Evolutionary conservation across 2,888 invertebrate species (phyloP), one percentile per base, ranked within the genome.

Genomic region (Lasioglossum marginatum): DNA sequence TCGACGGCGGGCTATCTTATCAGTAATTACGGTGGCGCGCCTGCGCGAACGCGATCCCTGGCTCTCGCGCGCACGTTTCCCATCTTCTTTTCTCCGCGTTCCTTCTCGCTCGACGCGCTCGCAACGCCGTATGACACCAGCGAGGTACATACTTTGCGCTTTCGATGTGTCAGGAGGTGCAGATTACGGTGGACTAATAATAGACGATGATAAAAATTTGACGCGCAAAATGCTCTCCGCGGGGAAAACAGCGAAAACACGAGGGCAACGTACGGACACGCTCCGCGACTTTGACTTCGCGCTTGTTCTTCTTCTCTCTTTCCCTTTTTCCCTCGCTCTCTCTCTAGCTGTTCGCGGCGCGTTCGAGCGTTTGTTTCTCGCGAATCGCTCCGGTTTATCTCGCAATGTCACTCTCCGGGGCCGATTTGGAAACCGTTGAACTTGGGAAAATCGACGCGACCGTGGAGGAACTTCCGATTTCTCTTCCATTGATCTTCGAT

Each of bases 131-230:
- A 86, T 82, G 82, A 82, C 82, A 37, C 80, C 37, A 37, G 88
- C 86, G 86, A 84, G 89, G 81, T 89, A 87, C 66, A 66, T 34
- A 34, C 90, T 89, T 89, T 80, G 88, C 83, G 89, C 87, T 87
- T 90, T 83, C 89, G 90, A 91, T 91, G 91, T 86, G 90, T 90
- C 91, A 85, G 89, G 92, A 93, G 94, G 93, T 93, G 91, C 89
- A 91, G 94, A 94, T 94, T 94, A 92, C 92, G 92, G 89, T 90
- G 92, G 83, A 92, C 94, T 94, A 94, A 94, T 94, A 94, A 94
- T 94, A 94, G 94, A 93, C 91, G 87, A 91, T 81, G 94, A 94
- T 94, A 94, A 93, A 94, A 93, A 94, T 93, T 94, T 92, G 92
- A 93, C 89, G 93, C 93, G 93, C 92, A 93, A 93, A 94, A 94